Evolutionary conservation across 2,888 invertebrate species (phyloP), one percentile per base, ranked within the genome.

Genomic region (Lingula anatina): DNA sequence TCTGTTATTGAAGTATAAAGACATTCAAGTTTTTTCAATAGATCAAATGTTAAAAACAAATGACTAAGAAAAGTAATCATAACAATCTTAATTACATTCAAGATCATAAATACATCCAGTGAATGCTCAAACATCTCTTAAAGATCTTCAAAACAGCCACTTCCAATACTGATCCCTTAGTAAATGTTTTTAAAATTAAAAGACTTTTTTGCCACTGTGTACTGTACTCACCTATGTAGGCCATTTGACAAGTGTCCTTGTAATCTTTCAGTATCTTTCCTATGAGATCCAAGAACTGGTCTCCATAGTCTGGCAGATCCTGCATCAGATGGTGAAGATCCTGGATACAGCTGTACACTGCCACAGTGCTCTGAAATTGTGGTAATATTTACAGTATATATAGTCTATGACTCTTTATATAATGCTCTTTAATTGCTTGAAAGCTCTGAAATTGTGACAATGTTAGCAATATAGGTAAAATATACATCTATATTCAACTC

Each of bases 271-370:
- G 77, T 26, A 87, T 81, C 51, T 84, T 84, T 63, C 85, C 84
- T 21, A 86, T 84, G 73, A 87, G 84, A 56, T 84, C 85, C 24
- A 88, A 81, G 63, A 89, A 84, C 66, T 86, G 84, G 62, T 87
- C 86, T 1, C 86, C 85, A 71, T 88, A 88, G 49, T 84, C 81
- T 0, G 89, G 89, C 52, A 89, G 76, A 53, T 86, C 83, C 53
- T 84, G 82, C 73, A 89, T 84, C 46, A 89, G 77, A 26, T 82
- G 81, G 58, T 83, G 82, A 61, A 88, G 82, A 70, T 88, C 86
- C 37, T 81, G 77, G 21, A 86, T 80, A 62, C 83, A 83, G 56
- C 82, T 81, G 63, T 87, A 86, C 3, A 89, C 86, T 60, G 83
- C 82, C 3, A 87, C 84, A 12, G 88, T 85, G 60, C 86, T 88